Base-by-base conservation (phyloP, 2,888 invertebrate species). In the Syrphus vitripennis region DNA sequence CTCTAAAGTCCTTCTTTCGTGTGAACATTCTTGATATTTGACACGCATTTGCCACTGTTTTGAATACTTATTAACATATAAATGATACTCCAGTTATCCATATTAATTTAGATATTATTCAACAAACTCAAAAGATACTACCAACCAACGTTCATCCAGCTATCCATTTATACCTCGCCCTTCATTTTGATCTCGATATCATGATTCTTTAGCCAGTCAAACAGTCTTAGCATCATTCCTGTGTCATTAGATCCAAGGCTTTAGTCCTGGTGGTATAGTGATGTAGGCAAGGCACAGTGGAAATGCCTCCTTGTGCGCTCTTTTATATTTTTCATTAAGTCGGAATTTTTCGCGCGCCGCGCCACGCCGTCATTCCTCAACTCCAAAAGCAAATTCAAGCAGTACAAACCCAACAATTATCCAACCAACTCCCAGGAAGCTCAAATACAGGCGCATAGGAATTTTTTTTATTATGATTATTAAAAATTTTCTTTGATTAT, bases 61-160 rank as follows among this genome's bases (percentile, higher is more conserved):
- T 78, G 78, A 82, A 82, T 86, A 84, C 88, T 88, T 88, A 88
- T 88, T 88, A 88, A 88, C 88, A 88, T 88, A 88, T 88, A 88
- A 88, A 88, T 88, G 88, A 88, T 88, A 84, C 88, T 88, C 88
- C 77, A 88, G 88, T 88, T 88, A 88, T 88, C 88, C 88, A 88
- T 88, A 88, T 88, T 88, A 88, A 88, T 88, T 88, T 87, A 88
- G 87, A 86, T 88, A 88, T 88, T 88, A 88, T 88, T 78, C 87
- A 72, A 63, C 71, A 83, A 87, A 74, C 87, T 81, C 75, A 78
- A 75, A 82, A 74, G 81, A 86, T 84, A 31, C 72, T 80, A 80
- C 72, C 80, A 80, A 59, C 79, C 75, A 69, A 45, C 72, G 42
- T 55, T 71, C 81, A 84, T 72, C 78, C 69, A 83, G 67, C 72